Evolutionary conservation across 2,888 invertebrate species (phyloP), one percentile per base, ranked within the genome.

Genomic region (Ectemnius continuus): DNA sequence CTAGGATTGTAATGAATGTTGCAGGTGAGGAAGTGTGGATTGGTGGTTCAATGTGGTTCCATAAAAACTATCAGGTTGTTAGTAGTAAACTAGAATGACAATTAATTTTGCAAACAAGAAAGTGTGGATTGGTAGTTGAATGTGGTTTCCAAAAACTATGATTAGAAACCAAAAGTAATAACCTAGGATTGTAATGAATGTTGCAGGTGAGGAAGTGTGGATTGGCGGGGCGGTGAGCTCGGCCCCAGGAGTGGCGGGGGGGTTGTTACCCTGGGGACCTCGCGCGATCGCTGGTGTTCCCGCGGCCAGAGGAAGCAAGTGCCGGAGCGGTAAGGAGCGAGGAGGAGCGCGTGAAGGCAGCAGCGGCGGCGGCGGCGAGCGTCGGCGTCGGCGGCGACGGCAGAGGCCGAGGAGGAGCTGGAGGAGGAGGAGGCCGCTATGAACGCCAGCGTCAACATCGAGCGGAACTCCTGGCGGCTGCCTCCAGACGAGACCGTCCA

Each of bases 401-500:
- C 14, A 6, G n/a, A 52, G 79, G 78, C 73, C 52, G 91, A 91
- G 92, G 92, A 75, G 86, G 92, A 92, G 92, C 92, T 93, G 93
- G 93, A 92, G 92, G 94, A 93, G 93, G 91, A 82, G 87, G 87
- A 92, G 92, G 92, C 91, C 94, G 94, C 94, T 93, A 97, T 97
- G 97, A 97, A 97, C 94, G 95, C 96, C 93, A 96, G 95, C 94
- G 95, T 95, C 92, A 94, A 95, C 93, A 93, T 96, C 92, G 96
- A 96, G 93, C 95, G 96, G 92, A 96, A 95, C 93, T 96, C 96
- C 91, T 97, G 97, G 97, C 95, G 96, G 92, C 94, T 97, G 92
- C 96, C 96, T 92, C 96, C 96, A 91, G 97, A 97, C 93, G 97
- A 97, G 93, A 97, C 97, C 86, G 94, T 97, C 86, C 97, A 97